Percentiles rank a stretch among this genome's conserved stretches.
These are phyloP conservation scores for Cataglyphis livida DNA, from an alignment of 2,888 invertebrate genomes.

Conservation along the genomic window DNA sequence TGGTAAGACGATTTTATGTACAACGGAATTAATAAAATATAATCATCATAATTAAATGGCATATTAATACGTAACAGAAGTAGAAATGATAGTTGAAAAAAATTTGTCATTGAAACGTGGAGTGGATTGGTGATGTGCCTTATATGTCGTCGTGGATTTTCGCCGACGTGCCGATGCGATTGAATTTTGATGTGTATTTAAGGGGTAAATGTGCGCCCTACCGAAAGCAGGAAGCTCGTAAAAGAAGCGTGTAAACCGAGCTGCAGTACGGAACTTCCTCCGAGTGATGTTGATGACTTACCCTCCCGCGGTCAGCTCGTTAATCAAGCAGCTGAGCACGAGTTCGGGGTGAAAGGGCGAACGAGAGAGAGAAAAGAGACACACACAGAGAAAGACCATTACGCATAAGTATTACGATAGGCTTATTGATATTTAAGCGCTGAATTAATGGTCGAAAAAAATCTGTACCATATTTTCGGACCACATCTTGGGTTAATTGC, in stretches of 20 bases:
- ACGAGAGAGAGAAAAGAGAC: conserved; percentile 85
- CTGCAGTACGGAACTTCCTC: conserved; percentile 79
- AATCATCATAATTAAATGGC: not conserved
- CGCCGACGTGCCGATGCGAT: conserved; percentile 64
- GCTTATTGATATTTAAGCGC: conserved; percentile 70
- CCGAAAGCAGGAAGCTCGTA: conserved; percentile 76
- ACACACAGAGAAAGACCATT: conserved; percentile 85
- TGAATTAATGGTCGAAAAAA: conserved; percentile 52
- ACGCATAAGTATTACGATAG: conserved; percentile 76
- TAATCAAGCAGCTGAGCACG: conserved; percentile 93
- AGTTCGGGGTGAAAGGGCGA: conserved; percentile 84
- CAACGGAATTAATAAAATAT: not conserved
- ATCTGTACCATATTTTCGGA: conserved; percentile 5
- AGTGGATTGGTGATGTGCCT: conserved; percentile 48
- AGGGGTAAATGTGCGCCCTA: conserved; percentile 73
- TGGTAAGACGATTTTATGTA: not conserved
- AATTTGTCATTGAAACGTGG: not conserved
- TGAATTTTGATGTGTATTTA: conserved; percentile 62
- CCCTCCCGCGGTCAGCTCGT: conserved; percentile 93
- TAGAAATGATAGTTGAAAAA: not conserved
- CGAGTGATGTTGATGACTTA: conserved; percentile 88
- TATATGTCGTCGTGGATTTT: conserved; percentile 52
- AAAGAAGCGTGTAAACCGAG: conserved; percentile 77
- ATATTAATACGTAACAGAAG: not conserved
- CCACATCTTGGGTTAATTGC: conserved; percentile 16